Base-by-base conservation (phyloP, 2,797 vertebrate genomes). In the Scleropages formosus region DNA sequence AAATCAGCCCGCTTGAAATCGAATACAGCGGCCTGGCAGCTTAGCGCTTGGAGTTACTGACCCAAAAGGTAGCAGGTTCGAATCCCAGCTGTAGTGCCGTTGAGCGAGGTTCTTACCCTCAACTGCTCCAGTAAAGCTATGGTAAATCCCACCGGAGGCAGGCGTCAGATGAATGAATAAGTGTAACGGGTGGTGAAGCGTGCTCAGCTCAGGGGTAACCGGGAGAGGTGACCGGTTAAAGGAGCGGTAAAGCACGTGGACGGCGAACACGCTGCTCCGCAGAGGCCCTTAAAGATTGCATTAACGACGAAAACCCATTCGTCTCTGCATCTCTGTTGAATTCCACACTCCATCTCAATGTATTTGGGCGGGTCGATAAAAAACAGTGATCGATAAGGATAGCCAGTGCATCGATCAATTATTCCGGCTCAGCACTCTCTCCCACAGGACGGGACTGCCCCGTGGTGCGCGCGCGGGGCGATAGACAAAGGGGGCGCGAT, bases 401-500 rank as follows among this genome's bases (percentile, higher is more conserved):
- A 91, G 91, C 90, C 92, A 92, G 89, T 90, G 89, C 91, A 93
- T 93, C 91, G 92, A 92, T 93, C 92, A 93, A 91, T 93, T 93
- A 92, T 93, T 90, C 91, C 90, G 89, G 87, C 88, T 92, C 92
- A 91, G 89, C 88, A 91, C 89, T 91, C 90, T 91, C 87, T 88
- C 91, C 86, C 90, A 88, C 87, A 90, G 90, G 90, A 88, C 87
- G 90, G 90, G 90, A 87, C 87, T 88, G 6, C 31, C 84, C 84
- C 85, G 82, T 85, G 72, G 74, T 72, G 73, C 72, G 71, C 63
- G 75, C 49, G 51, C 68, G 53, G 51, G 24, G 65, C 82, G 64
- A 79, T 79, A 85, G 84, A 51, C 61, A 77, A 82, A 70, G 74
- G 27, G 68, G 59, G 18, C 27, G 31, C 9, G 60, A 12, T 15